Evolutionary conservation across 1,140 invertebrate species (phyloP).

Genomic region (Platyura marginata): DNA sequence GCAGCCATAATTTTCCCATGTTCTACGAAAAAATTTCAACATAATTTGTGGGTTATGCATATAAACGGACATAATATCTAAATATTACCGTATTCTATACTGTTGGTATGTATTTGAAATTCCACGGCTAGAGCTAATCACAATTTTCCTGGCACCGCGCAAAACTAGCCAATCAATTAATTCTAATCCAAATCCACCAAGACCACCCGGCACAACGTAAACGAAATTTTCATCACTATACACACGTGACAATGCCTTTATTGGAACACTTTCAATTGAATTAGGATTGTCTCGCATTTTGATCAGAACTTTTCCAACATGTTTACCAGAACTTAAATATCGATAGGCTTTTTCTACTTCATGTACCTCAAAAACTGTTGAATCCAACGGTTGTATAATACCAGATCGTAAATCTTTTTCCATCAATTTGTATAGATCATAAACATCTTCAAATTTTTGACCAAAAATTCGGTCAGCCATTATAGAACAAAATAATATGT

Average conservation of each 20-base stretch:
- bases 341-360: constrained; percentile 48
- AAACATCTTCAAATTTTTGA: constrained; percentile 26
- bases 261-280: constrained; percentile 11
- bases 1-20: constrained; percentile 42
- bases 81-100: constrained; percentile 33
- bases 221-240: constrained; percentile 26
- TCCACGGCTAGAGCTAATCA: constrained; percentile 64
- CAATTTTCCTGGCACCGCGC: constrained; percentile 55
- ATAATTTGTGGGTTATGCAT: neutral
- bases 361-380: constrained; percentile 35
- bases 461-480: constrained; percentile 52
- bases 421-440: constrained; percentile 7
- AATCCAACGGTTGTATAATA: constrained; percentile 21
- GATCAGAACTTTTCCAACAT: constrained; percentile 59
- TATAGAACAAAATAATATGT: constrained; percentile 75
- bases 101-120: constrained; percentile 64
- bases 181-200: constrained; percentile 86
- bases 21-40: constrained; percentile 21
- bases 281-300: constrained; percentile 11
- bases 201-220: constrained; percentile 48
- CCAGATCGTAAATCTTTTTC: constrained; percentile 40
- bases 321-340: constrained; percentile 68
- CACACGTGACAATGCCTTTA: constrained; percentile 20
- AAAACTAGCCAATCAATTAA: constrained; percentile 69
- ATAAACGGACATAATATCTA: neutral